These are phyloP conservation scores for Dryoscopus gambensis DNA, from an alignment of 2,113 vertebrate species.

Conservation along the genomic window DNA sequence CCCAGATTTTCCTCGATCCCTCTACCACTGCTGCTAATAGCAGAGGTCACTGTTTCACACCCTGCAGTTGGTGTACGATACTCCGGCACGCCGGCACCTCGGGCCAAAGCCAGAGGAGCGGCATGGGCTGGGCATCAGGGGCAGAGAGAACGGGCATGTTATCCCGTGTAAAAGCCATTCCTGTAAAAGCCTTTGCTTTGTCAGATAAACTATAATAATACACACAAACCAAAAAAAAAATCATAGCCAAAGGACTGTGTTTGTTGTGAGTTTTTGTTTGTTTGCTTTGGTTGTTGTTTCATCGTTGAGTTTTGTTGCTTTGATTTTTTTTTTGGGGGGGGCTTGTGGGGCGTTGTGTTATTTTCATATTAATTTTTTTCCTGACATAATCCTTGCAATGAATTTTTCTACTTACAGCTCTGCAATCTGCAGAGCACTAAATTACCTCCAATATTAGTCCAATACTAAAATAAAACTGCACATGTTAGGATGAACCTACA, in stretches of 20 bases:
- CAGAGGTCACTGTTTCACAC: not conserved
- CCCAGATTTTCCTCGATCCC: not conserved
- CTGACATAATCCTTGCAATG: not conserved
- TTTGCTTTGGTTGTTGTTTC: not conserved
- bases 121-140: fast-evolving
- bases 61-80: fast-evolving
- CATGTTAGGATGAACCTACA: not conserved
- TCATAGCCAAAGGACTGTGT: not conserved
- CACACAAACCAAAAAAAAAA: not conserved
- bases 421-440: not conserved
- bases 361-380: not conserved
- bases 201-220: not conserved
- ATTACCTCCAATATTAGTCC: not conserved
- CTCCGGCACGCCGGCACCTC: fast-evolving
- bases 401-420: not conserved
- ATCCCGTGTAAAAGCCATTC: fast-evolving
- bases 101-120: not conserved
- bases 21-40: not conserved
- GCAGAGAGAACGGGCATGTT: fast-evolving
- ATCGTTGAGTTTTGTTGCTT: not conserved
- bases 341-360: fast-evolving
- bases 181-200: not conserved
- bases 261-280: not conserved
- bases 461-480: not conserved
- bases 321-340: too few species aligned